A percentile compares a stretch with the other conserved stretches of the same genome.
Conservation (phyloP, 53 echinoderm and acorn worm genomes). For the Paracentrotus lividus region DNA sequence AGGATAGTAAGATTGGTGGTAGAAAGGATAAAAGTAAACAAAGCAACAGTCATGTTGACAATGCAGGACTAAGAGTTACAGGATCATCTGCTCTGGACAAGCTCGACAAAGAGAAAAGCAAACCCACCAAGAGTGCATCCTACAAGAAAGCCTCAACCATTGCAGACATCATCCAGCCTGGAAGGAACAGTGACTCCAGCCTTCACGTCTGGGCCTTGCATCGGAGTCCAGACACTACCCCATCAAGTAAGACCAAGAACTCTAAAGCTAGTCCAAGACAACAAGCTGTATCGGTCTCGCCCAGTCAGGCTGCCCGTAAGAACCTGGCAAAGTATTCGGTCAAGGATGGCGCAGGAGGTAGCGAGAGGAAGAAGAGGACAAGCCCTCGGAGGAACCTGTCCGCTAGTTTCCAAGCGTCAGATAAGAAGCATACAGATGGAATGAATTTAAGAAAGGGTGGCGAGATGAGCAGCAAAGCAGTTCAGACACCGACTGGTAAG, state of each 20-base stretch:
- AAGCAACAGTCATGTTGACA: background rate
- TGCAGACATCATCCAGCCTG: conserved; percentile 51
- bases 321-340: conserved; percentile 76
- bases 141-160: conserved; percentile 52
- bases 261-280: conserved; percentile 47
- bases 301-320: conserved; percentile 66
- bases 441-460: conserved; percentile 25
- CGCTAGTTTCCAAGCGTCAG: conserved; percentile 42
- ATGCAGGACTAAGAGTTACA: background rate
- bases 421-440: conserved; percentile 7
- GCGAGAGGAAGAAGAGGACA: conserved; percentile 64
- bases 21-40: background rate
- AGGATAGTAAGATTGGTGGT: background rate
- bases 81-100: background rate
- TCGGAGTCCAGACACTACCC: conserved; percentile 36
- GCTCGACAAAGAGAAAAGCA: background rate
- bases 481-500: conserved; percentile 61
- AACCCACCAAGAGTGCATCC: background rate
- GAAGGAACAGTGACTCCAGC: conserved; percentile 69
- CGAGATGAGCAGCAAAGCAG: conserved; percentile 54
- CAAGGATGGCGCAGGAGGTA: conserved; percentile 30
- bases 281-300: conserved; percentile 24
- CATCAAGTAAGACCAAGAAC: conserved; percentile 14
- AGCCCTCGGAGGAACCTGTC: conserved; percentile 67
- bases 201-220: conserved; percentile 81